Base-by-base conservation (phyloP, 2,113 vertebrate genomes). In the Stercorarius parasiticus region DNA sequence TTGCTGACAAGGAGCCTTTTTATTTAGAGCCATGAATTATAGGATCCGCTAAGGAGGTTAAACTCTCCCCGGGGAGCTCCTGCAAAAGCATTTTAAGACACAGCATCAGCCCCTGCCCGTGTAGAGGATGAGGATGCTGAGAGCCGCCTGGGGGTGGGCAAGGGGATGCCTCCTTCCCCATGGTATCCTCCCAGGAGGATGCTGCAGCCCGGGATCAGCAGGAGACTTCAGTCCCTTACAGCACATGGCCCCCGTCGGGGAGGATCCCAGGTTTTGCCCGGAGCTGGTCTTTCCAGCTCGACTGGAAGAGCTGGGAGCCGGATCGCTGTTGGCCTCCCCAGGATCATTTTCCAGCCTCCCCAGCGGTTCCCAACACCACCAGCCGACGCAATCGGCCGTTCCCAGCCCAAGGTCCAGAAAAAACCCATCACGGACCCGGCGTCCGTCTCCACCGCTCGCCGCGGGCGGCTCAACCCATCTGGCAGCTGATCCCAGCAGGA, bases 371-470 rank as follows among this genome's bases (percentile, higher is more conserved):
- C 62, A 62, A 26, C 62, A 10, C 88, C 61, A 1, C 5, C 19
- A 38, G 49, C 49, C 23, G 0, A 49, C 2, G 11, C n/a, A 14
- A 50, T 30, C 7, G 0, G 20, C 25, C 3, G 0, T n/a, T 64
- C 69, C 76, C 83, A 80, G 80, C 66, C 83, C 89, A 71, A 38
- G 15, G 50, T 64, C 67, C 72, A 32, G 53, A 53, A 66, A 49
- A 79, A 34, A n/a, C 16, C 64, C 72, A 29, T 4, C 9, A 4
- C 0, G 0, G 85, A 17, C 61, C 78, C 52, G 17, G 55, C 7
- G 0, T 3, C 76, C 1, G 1, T 53, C 76, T 71, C 67, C 92
- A 43, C 16, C 38, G 0, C 55, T 76, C 2, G 15, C 90, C n/a
- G 5, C 40, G 4, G 85, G 91, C 47, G 5, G 56, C 62, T 82